These are phyloP conservation scores for Stratiolaelaps scimitus DNA, from an alignment of 1,140 invertebrate genomes.

Conservation along the genomic window DNA sequence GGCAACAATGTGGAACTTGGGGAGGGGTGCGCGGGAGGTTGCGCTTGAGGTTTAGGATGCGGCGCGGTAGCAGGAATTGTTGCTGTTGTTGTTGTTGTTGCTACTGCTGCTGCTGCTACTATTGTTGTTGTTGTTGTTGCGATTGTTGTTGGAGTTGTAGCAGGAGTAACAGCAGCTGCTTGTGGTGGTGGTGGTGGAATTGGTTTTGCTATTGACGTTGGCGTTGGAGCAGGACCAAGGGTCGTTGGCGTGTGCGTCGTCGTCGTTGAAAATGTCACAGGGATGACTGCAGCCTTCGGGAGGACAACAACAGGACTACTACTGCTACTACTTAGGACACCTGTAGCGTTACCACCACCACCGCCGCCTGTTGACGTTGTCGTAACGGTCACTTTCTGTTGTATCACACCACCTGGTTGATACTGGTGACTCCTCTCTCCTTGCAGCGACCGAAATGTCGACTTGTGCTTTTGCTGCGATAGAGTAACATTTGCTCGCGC, in stretches of 20 bases:
- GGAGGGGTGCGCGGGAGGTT: constrained; percentile 23
- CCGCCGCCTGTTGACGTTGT: no score
- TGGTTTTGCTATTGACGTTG: no score
- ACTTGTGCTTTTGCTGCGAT: no score
- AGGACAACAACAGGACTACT: constrained; percentile 28
- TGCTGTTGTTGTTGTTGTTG: constrained; percentile 34
- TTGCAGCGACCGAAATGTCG: no score
- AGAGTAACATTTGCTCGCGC: no score
- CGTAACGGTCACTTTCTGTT: no score
- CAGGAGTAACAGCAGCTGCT: constrained; percentile 21
- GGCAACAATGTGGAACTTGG: constrained; percentile 1
- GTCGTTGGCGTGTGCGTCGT: constrained; percentile 44
- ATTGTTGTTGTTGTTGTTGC: constrained; percentile 43
- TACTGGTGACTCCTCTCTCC: no score
- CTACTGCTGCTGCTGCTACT: constrained; percentile 43
- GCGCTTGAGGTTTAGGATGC: constrained; percentile 32
- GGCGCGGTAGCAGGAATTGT: constrained; percentile 33
- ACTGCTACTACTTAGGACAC: no score
- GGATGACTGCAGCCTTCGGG: constrained; percentile 29
- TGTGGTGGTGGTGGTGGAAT: constrained; percentile 37
- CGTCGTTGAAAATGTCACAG: no score
- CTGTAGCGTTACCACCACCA: neutral
- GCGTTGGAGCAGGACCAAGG: constrained; percentile 37
- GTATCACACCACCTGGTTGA: no score
- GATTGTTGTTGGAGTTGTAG: no score